phyloP scores from a whole-genome alignment of 2,113 vertebrate genomes.

The Probosciger aterrimus region DNA sequence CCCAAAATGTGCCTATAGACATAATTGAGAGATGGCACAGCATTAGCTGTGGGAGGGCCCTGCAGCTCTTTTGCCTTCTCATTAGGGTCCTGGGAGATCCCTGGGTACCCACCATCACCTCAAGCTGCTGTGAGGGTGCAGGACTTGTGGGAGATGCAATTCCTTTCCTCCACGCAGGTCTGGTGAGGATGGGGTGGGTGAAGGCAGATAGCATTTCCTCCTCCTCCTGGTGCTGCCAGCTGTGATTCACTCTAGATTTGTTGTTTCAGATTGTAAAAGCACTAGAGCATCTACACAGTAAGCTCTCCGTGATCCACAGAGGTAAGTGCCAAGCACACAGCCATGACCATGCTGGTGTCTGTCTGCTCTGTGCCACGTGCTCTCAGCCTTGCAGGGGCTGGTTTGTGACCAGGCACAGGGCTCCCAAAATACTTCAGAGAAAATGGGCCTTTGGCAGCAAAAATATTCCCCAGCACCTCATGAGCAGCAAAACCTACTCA shows the following conservation, averaged over 20 bases:
- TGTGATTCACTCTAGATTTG: constrained; percentile 5
- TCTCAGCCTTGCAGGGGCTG: neutral
- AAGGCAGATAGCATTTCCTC: neutral
- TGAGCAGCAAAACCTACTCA: neutral
- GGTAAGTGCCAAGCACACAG: constrained; percentile 73
- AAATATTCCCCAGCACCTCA: neutral
- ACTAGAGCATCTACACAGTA: constrained; percentile 96
- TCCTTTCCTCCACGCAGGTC: neutral
- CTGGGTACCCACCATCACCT: neutral
- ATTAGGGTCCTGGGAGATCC: neutral
- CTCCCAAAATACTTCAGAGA: neutral
- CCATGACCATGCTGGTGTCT: neutral
- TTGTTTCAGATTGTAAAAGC: constrained; percentile 92
- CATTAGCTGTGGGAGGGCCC: neutral
- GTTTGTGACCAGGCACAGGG: neutral
- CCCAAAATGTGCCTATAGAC: neutral
- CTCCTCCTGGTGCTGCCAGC: neutral
- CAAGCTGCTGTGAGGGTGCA: neutral
- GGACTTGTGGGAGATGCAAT: rapidly evolving
- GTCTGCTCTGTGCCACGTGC: neutral
- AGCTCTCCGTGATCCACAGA: constrained; percentile 95
- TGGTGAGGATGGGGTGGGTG: neutral
- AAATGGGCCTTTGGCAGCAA: neutral
- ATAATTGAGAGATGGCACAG: neutral
- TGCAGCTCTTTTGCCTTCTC: neutral